Percentiles rank a stretch among this genome's conserved stretches.
Conservation (phyloP, 2,113 vertebrate species). For the Acanthisitta chloris region DNA sequence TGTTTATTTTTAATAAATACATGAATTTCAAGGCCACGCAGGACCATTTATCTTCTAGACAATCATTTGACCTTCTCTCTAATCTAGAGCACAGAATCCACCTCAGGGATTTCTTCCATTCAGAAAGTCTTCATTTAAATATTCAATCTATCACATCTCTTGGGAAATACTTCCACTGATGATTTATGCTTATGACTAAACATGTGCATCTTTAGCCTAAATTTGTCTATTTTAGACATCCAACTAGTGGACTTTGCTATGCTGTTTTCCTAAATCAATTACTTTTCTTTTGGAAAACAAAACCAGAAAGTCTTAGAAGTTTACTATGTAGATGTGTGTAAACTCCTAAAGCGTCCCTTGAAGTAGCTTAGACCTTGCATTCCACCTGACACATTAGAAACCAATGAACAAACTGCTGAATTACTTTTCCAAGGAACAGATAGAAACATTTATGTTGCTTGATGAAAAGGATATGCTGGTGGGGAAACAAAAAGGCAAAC, state of each 20-base stretch:
- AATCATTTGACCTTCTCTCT: constrained; percentile 3
- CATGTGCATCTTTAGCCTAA: not conserved
- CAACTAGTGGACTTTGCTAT: not conserved
- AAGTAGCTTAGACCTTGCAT: not conserved
- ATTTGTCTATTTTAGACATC: not conserved
- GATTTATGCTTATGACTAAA: not conserved
- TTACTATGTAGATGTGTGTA: not conserved
- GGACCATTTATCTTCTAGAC: not conserved
- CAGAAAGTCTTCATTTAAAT: constrained; percentile 5
- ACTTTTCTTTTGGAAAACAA: not conserved
- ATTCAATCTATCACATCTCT: not conserved
- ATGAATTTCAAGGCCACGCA: not conserved
- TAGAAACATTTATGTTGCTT: not conserved
- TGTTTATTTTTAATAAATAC: constrained; percentile 23
- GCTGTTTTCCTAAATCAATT: not conserved
- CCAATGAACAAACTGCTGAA: not conserved
- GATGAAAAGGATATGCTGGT: not conserved
- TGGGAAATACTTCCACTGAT: not conserved
- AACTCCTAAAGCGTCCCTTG: not conserved
- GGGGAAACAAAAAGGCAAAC: not conserved
- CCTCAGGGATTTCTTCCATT: not conserved
- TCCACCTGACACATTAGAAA: not conserved
- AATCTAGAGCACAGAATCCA: not conserved
- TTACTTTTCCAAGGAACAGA: not conserved
- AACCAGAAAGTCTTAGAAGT: not conserved